A percentile compares a stretch with the other conserved stretches of the same genome.
These are phyloP conservation scores for Drosophila acutilabella DNA, from an alignment of 2,888 invertebrate genomes.

Conservation along the genomic window DNA sequence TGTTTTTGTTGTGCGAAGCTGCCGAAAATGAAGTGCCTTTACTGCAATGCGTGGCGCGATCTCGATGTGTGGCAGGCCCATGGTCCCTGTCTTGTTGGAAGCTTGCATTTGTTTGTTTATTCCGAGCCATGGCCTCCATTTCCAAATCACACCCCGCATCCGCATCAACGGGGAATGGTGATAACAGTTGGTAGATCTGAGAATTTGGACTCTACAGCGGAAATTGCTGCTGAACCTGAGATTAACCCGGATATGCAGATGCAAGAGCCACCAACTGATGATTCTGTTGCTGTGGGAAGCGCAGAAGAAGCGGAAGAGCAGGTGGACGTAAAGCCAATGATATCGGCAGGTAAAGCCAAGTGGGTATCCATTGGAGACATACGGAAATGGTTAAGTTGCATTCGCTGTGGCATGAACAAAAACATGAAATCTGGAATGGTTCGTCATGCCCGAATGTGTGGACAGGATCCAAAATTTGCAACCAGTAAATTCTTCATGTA, in stretches of 20 bases:
- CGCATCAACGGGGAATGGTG: neutral
- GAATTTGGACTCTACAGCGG: no score
- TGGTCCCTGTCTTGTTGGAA: neutral
- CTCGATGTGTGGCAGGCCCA: slow-evolving; percentile 18
- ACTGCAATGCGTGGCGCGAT: slow-evolving; percentile 33
- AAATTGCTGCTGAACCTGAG: neutral
- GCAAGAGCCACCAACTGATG: fast-evolving
- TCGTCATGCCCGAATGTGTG: slow-evolving; percentile 43
- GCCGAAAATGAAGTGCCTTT: slow-evolving; percentile 41
- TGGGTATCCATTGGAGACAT: slow-evolving; percentile 38
- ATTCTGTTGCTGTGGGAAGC: neutral
- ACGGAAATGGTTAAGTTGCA: slow-evolving; percentile 27
- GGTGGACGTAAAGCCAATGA: slow-evolving; percentile 14
- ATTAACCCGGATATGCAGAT: no score
- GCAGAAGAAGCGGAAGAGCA: neutral
- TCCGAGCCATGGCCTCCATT: slow-evolving; percentile 51
- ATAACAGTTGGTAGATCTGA: neutral
- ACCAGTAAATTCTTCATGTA: slow-evolving; percentile 40
- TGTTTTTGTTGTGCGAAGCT: slow-evolving; percentile 50
- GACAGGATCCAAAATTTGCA: slow-evolving; percentile 24
- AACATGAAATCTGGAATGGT: slow-evolving; percentile 28
- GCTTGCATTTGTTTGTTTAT: slow-evolving; percentile 33
- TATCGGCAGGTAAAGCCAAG: neutral
- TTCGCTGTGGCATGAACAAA: slow-evolving; percentile 31
- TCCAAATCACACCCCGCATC: slow-evolving; percentile 9